Conservation (phyloP, 2,888 invertebrate genomes). For the Brachyptera risi region DNA sequence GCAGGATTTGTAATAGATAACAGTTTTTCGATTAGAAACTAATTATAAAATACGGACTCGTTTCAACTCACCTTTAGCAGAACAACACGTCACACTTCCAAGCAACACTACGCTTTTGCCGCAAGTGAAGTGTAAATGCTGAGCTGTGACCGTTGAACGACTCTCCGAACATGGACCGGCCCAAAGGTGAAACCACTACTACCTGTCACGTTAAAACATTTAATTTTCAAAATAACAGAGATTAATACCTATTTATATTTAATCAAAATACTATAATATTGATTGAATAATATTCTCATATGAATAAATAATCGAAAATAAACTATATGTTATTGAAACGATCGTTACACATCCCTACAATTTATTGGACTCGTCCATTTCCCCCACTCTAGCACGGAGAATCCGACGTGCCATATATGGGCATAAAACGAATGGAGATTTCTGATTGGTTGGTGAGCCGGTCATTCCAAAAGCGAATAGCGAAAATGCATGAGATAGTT, state of each 20-base stretch:
- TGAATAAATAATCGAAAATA: too few species aligned
- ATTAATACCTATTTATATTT: neutral
- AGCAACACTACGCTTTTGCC: constrained; percentile 32
- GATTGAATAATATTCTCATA: too few species aligned
- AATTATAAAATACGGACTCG: neutral
- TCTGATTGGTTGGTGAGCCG: constrained; percentile 61
- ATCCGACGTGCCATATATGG: constrained; percentile 77
- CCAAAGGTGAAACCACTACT: constrained; percentile 27
- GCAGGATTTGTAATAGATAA: constrained; percentile 4
- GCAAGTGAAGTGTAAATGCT: constrained; percentile 34
- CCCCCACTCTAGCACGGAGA: constrained; percentile 53
- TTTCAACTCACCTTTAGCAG: constrained; percentile 29
- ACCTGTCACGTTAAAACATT: neutral
- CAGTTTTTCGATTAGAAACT: neutral
- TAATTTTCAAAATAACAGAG: constrained; percentile 8
- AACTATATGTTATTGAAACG: neutral
- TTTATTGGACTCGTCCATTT: constrained; percentile 44
- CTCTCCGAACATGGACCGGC: constrained; percentile 32
- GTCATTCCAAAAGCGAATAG: constrained; percentile 24
- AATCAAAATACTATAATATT: neutral
- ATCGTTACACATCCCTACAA: constrained; percentile 22
- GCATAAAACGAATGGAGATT: constrained; percentile 64
- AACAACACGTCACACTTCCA: constrained; percentile 28
- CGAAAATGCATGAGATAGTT: constrained; percentile 27
- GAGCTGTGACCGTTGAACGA: constrained; percentile 30